Base-by-base conservation (phyloP, 2,113 vertebrate genomes). In the Lepisosteus osseus region DNA sequence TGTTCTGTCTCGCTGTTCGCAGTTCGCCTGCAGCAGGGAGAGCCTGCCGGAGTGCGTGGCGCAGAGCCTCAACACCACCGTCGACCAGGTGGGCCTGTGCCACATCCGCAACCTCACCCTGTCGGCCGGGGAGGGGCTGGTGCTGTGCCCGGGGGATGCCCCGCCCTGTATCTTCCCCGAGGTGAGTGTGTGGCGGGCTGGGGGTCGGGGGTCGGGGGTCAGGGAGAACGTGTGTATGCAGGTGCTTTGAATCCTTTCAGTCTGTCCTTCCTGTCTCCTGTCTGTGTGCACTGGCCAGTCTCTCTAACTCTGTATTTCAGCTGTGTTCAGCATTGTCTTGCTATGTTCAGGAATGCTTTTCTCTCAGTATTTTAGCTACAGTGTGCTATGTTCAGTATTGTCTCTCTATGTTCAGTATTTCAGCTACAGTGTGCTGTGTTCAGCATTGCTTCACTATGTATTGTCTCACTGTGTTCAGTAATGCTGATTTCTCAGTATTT, bases 161-260 rank as follows among this genome's bases (percentile, higher is more conserved):
- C 92, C 92, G 69, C 91, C 83, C 81, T 98, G 97, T 72, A 93
- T 90, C 80, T 98, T 98, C 82, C 95, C 97, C 0, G 96, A 98
- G 94, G 97, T 98, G 83, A 83, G 87, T n/a, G 11, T 51, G 54
- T 3, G 3, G 17, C 17, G 1, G 17, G 17, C 17, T 29, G 17
- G 17, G 17, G 17, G 17, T 29, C 17, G 17, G 17, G 17, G 17
- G 17, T 29, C 17, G 0, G 17, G 17, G 17, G 17, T 29, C 17
- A 29, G 17, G 1, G 17, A 29, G 17, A 29, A 29, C 17, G 1
- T 29, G 17, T 29, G 17, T 29, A 29, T 29, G 17, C 17, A 29
- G 56, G 65, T 61, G 62, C 13, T 3, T 1, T n/a, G 29, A 40
- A 11, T 45, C 55, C 3, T 7, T 47, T 54, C 40, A 41, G 14